Conservation (phyloP, 2,888 invertebrate genomes). For the Ptilodon capucinus region DNA sequence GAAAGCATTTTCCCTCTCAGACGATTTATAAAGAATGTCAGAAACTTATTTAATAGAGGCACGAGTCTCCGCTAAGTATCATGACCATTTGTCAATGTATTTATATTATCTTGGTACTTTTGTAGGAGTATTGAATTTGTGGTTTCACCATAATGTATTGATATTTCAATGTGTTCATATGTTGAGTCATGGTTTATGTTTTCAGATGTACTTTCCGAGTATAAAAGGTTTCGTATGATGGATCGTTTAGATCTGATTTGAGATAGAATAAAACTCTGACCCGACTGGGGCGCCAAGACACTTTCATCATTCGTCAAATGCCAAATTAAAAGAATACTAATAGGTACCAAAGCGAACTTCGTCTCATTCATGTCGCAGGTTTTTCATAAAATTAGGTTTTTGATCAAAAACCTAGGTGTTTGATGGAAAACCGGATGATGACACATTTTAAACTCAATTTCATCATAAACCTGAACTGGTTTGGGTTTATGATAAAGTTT, state of each 20-base stretch:
- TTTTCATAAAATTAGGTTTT: too few species aligned
- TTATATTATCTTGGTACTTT: background rate
- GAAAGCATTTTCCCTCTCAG: background rate
- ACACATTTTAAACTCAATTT: too few species aligned
- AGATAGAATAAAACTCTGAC: too few species aligned
- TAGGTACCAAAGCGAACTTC: too few species aligned
- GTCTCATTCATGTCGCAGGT: too few species aligned
- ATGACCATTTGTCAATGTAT: background rate
- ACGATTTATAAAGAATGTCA: background rate
- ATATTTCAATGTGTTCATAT: background rate
- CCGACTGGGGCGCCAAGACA: background rate
- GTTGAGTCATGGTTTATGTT: background rate
- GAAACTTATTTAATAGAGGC: background rate
- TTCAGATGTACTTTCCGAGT: background rate
- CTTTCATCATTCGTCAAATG: too few species aligned
- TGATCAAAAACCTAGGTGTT: too few species aligned
- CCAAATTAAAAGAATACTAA: too few species aligned
- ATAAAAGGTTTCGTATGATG: background rate
- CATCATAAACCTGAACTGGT: too few species aligned
- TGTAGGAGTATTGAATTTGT: background rate
- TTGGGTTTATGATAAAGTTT: too few species aligned
- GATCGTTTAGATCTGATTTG: background rate
- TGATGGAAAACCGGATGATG: too few species aligned
- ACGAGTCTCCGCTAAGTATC: background rate
- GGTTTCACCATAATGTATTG: background rate